Conservation (phyloP, 2,888 invertebrate species). For the Bhutanitis thaidina region DNA sequence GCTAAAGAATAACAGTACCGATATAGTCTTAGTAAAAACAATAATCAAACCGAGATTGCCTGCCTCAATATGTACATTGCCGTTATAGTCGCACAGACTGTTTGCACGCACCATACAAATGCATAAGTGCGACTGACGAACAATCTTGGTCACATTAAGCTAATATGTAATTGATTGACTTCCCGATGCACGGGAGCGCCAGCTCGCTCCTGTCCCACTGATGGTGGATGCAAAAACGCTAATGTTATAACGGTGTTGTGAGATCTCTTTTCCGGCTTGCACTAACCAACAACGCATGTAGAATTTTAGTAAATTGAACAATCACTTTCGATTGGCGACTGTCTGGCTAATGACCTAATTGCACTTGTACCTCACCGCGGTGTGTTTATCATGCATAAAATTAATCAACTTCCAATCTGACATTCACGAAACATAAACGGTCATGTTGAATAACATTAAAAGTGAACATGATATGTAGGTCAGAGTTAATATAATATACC, state of each 20-base stretch:
- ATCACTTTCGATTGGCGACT: constrained; percentile 10
- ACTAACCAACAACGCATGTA: constrained; percentile 29
- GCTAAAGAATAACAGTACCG: constrained; percentile 7
- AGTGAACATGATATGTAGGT: constrained; percentile 31
- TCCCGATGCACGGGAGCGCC: constrained; percentile 56
- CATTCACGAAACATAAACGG: background rate
- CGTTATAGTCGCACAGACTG: constrained; percentile 33
- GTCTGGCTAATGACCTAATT: constrained; percentile 7
- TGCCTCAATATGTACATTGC: constrained; percentile 33
- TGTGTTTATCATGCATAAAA: constrained; percentile 10
- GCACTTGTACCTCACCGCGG: background rate
- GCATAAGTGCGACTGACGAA: constrained; percentile 45
- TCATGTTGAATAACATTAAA: constrained; percentile 3
- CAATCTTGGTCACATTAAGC: constrained; percentile 72
- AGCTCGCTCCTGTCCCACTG: constrained; percentile 65
- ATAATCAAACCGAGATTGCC: constrained; percentile 55
- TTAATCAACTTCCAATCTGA: constrained; percentile 12
- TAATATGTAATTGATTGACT: constrained; percentile 78
- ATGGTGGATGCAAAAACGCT: constrained; percentile 71
- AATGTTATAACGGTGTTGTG: constrained; percentile 64
- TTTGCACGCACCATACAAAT: constrained; percentile 59
- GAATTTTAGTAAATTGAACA: constrained; percentile 11
- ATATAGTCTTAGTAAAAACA: constrained; percentile 24
- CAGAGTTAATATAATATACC: constrained; percentile 12
- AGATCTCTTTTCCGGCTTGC: constrained; percentile 38